phyloP scores from a whole-genome alignment of 2,797 vertebrate genomes.

The Phoeniculus purpureus region DNA sequence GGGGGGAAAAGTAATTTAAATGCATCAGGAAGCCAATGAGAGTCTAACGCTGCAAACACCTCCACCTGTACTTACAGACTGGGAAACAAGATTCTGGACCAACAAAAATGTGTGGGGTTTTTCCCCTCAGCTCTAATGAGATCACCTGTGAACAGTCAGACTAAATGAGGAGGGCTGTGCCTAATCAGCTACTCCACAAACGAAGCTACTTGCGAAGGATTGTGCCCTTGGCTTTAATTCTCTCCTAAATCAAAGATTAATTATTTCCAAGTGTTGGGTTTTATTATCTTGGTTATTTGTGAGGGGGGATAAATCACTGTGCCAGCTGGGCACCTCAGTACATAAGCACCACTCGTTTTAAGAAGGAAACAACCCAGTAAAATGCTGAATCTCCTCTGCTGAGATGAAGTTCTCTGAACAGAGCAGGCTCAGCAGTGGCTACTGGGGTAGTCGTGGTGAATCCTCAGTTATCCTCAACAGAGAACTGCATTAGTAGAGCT shows the following conservation, averaged over 20 bases:
- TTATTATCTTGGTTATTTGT: conserved; percentile 32
- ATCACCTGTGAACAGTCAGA: background rate
- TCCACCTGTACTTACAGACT: background rate
- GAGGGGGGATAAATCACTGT: background rate
- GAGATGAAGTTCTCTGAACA: background rate
- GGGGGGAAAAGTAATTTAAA: background rate
- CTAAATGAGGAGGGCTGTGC: background rate
- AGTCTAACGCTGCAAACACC: background rate
- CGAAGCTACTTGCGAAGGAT: background rate
- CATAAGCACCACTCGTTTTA: background rate
- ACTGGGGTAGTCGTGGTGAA: background rate
- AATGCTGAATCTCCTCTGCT: background rate
- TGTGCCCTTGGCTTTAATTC: background rate
- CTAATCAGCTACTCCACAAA: background rate
- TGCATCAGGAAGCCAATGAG: background rate
- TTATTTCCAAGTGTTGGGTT: conserved; percentile 31
- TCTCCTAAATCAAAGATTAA: conserved; percentile 32
- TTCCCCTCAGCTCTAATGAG: background rate
- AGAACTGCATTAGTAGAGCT: background rate
- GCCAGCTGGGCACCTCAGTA: background rate
- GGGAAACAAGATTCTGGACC: background rate
- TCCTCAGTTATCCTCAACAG: background rate
- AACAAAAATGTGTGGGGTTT: background rate
- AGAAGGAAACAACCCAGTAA: background rate
- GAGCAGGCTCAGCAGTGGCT: background rate